Base-by-base conservation (phyloP, 2,797 vertebrate genomes). In the Octomys mimax region DNA sequence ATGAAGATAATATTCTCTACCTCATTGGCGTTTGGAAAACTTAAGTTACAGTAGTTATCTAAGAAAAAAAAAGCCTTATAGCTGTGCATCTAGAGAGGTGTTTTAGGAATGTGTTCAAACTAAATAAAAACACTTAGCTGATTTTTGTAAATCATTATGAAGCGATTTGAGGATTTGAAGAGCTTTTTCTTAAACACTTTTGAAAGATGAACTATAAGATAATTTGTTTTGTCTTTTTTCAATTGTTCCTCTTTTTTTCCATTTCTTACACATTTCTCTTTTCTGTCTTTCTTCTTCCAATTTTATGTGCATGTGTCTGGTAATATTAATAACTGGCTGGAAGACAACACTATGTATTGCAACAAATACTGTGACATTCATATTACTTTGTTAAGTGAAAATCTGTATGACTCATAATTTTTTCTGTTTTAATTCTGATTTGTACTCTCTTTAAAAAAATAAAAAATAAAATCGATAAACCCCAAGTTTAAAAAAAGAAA, bases 41-140 rank as follows among this genome's bases (percentile, higher is more conserved):
- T 90, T 81, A 71, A 96, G 36, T 68, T 93, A 28, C 39, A 46
- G 73, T 31, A 78, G 21, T 78, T 91, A 78, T 54, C 71, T 92
- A 42, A 12, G 31, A 42, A 71, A 46, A 71, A 36, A 87, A 49
- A 87, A 49, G 28, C 42, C n/a, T 28, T 49, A 9, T 77, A 36
- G 1, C 3, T 52, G 10, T 28, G 13, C 36, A 24, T 80, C 80
- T 91, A n/a, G 12, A 86, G 6, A 79, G 92, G 61, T 54, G 8
- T 31, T 64, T 24, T 24, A 78, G 16, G 24, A 84, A 71, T 24
- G 18, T 68, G 7, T 42, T 86, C n/a, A 82, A 79, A 92, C 12
- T 19, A n/a, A 86, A 82, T 46, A 22, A 54, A 78, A 77, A 95
- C 64, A 52, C 5, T 39, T 61, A 33, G 54, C n/a, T 68, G 4